Base-by-base conservation (phyloP, 1,140 invertebrate genomes). In the Drosophila arawakana region DNA sequence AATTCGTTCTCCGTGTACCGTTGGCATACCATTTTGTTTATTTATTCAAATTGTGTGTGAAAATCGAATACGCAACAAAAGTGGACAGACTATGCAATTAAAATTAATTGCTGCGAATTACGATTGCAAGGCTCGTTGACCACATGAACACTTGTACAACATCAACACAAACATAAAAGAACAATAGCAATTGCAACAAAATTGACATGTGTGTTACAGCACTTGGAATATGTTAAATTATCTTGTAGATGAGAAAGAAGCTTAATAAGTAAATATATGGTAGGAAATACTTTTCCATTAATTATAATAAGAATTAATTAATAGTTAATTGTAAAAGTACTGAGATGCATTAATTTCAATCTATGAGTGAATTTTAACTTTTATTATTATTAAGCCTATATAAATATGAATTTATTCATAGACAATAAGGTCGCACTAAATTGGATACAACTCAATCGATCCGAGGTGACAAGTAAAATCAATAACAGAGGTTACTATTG, bases 1-100 rank as follows among this genome's bases (percentile, higher is more conserved):
- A 47, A 44, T 66, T 70, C 13, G 1, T 65, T 21, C 37, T 69
- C 18, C 5, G 35, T 59, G 41, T 34, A 37, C 37, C 21, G 39
- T 71, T 50, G 50, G 78, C 60, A 61, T 69, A 63, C 71, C 66
- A 52, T 74, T 89, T 72, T 86, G 83, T 86, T 86, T 81, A 89
- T 88, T 89, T 78, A 89, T 88, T 88, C 77, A 88, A 88, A 88
- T 88, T 88, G 83, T 89, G 83, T 88, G 83, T 88, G 83, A 89
- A 88, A 88, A 83, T 89, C 84, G 83, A 89, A 83, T 80, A 80
- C 69, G 83, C 75, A 82, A 88, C 88, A 67, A 69, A 89, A 78
- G 70, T 78, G 59, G 74, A 79, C 78, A 81, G 66, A 66, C 84
- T 81, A 89, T 83, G 78, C 84, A 89, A 89, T 89, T 89, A 89